Evolutionary conservation across 1,140 invertebrate species (phyloP), one percentile per base, ranked within the genome.

Genomic region (Microvelia longipes): DNA sequence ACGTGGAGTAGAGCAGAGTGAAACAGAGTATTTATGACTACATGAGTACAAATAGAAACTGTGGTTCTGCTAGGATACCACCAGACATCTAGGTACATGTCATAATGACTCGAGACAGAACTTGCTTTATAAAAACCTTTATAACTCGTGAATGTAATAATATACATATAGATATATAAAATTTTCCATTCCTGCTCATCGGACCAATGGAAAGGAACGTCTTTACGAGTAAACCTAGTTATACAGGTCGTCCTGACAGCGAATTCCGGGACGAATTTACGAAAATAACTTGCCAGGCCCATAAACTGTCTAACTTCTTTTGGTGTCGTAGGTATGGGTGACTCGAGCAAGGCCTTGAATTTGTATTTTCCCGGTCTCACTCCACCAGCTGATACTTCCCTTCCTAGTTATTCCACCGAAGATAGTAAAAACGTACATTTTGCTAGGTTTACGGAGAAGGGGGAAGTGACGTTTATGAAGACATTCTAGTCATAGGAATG

Each of bases 381-480:
- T 19, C 82, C 81, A 1, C 79, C 68, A 29, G 73, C 69, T 1
- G 77, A 75, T 35, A 81, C 74, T 2, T 77, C 70, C 69, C 82
- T 80, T 13, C 81, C 81, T 29, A 83, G 74, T 73, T 80, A 81
- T 5, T 72, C 66, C 1, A 82, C 77, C 77, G 81, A 78, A 67
- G 77, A 75, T 71, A n/a, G 72, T 29, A 82, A 70, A 74, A 83
- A 83, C 69, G 79, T 74, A 69, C 81, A 83, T 50, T 75, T 83
- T 82, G n/a, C 77, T 75, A 0, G 78, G 78, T 75, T 83, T 77
- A 28, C 81, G 50, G 74, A 81, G 80, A 29, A 83, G n/a, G n/a
- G n/a, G n/a, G n/a, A n/a, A n/a, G n/a, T n/a, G n/a, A n/a, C n/a
- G n/a, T n/a, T n/a, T n/a, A n/a, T n/a, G n/a, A n/a, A n/a, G n/a